Percentiles rank a stretch among this genome's conserved stretches.
phyloP scores from a whole-genome alignment of 2,113 vertebrate species.

The Ciconia stormi region DNA sequence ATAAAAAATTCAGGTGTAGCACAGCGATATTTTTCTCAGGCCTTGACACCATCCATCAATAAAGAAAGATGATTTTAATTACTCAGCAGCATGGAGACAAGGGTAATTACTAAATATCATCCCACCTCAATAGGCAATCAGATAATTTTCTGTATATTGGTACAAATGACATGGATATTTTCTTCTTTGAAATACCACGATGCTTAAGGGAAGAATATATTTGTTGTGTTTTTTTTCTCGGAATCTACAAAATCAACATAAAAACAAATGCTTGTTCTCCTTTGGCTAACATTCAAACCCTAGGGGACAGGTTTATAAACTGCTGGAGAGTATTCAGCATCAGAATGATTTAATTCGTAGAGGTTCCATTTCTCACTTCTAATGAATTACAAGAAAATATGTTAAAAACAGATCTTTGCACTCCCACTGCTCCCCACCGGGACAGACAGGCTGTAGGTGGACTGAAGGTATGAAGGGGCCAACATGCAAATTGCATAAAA shows the following conservation, averaged over 20 bases:
- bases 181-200: background rate
- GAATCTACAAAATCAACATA: background rate
- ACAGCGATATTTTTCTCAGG: background rate
- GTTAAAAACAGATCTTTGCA: background rate
- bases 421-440: background rate
- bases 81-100: background rate
- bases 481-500: background rate
- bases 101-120: background rate
- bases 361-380: background rate
- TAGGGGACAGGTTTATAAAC: background rate
- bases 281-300: background rate
- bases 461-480: background rate
- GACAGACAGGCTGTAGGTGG: background rate
- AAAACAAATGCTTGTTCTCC: background rate
- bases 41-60: background rate
- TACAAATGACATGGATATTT: background rate
- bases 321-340: background rate
- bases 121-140: background rate
- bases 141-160: background rate
- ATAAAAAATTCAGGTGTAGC: background rate
- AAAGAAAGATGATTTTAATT: background rate
- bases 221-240: background rate
- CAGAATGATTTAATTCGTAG: background rate
- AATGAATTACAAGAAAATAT: background rate
- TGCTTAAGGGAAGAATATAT: background rate